Percentiles rank a stretch among this genome's conserved stretches.
These are phyloP conservation scores for Metacarcinus magister DNA, from an alignment of 2,888 invertebrate genomes.

Conservation along the genomic window DNA sequence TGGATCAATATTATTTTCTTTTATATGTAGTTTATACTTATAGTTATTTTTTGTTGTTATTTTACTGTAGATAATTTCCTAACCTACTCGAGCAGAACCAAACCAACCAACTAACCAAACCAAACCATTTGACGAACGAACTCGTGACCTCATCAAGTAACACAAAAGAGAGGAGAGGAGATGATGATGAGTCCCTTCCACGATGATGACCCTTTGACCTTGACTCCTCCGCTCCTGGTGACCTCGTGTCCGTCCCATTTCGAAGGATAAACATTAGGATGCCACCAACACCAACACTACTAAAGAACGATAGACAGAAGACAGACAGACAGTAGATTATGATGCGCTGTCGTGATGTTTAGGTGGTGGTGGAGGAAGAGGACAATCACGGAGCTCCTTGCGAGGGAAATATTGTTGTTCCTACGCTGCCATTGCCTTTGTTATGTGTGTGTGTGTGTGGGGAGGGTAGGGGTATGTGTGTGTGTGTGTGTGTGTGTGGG, in stretches of 20 bases:
- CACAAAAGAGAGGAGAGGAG: constrained; percentile 30
- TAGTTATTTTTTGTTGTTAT: no score
- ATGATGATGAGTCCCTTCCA: not conserved
- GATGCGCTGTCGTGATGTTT: not conserved
- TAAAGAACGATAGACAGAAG: not conserved
- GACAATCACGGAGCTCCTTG: not conserved
- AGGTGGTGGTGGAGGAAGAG: not conserved
- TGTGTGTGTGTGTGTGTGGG: no score
- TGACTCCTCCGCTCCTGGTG: not conserved
- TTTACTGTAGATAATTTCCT: no score
- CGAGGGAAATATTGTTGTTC: not conserved
- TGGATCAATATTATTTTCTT: no score
- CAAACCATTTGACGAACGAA: not conserved
- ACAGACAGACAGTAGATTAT: not conserved
- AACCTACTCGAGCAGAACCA: no score
- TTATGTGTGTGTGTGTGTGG: not conserved
- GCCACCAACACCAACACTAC: not conserved
- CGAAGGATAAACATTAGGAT: constrained; percentile 36
- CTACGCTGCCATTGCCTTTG: not conserved
- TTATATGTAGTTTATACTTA: not conserved
- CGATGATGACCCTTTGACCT: not conserved
- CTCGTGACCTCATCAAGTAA: constrained; percentile 20
- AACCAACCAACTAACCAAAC: not conserved
- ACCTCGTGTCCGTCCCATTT: constrained; percentile 35
- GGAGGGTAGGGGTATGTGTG: no score